phyloP scores from a whole-genome alignment of 2,113 vertebrate species.

The Malurus alboscapulatus region DNA sequence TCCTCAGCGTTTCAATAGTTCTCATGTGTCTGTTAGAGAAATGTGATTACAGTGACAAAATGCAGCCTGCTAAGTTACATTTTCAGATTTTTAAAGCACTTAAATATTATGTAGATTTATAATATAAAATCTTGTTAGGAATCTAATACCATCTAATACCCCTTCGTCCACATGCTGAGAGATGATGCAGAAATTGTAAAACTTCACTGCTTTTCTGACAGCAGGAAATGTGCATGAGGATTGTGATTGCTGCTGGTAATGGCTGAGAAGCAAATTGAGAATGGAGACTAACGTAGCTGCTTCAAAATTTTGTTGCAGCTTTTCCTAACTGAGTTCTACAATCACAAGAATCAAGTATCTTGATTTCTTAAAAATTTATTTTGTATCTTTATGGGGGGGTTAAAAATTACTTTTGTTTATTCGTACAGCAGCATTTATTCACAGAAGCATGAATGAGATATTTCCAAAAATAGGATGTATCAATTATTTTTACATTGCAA shows the following conservation, averaged over 20 bases:
- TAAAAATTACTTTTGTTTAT: not conserved
- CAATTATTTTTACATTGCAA: not conserved
- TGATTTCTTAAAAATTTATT: not conserved
- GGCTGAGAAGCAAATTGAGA: not conserved
- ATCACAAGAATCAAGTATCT: not conserved
- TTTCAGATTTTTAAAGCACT: not conserved
- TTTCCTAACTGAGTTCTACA: not conserved
- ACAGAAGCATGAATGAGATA: not conserved
- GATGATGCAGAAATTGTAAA: not conserved
- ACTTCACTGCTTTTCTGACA: not conserved
- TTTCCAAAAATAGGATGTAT: not conserved
- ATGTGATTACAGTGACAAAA: not conserved
- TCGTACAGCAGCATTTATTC: not conserved
- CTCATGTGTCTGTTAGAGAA: slow-evolving; percentile 77
- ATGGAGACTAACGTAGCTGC: not conserved
- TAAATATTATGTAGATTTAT: not conserved
- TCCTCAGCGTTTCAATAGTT: slow-evolving; percentile 80
- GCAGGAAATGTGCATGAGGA: not conserved
- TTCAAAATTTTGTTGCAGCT: not conserved
- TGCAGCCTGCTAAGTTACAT: not conserved
- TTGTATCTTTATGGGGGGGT: not conserved
- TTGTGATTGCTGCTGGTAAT: not conserved
- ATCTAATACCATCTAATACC: not conserved
- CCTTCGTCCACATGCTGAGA: not conserved
- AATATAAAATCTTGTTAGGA: not conserved